Evolutionary conservation across 2,888 invertebrate genomes (phyloP), one percentile per base, ranked within the genome.

Genomic region (Leptogaster cylindrica): DNA sequence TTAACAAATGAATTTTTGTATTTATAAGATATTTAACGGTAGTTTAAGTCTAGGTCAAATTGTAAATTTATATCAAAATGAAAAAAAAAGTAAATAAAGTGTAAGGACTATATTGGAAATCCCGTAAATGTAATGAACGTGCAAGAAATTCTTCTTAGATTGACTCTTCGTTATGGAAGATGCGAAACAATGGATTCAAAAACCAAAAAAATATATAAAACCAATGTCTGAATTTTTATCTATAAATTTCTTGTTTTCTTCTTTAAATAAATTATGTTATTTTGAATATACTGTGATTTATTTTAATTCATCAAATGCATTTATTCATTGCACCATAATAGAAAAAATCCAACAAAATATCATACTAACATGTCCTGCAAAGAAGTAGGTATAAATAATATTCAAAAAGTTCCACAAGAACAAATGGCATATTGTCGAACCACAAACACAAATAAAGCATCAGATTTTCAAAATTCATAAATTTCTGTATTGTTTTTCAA

Each of bases 61-160:
- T 61, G 61, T 61, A 61, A 61, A 61, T 61, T 61, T 61, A 61
- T 61, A 61, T 61, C 61, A 61, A n/a, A n/a, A n/a, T n/a, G n/a
- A n/a, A n/a, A n/a, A n/a, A n/a, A n/a, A n/a, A n/a, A 44, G 44
- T 41, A 55, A 33, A 16, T 33, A 46, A 31, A 28, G 7, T 41
- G 23, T 44, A 61, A 41, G 41, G 25, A 27, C 27, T 44, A 61
- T 61, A 18, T 25, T 27, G 44, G 44, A 61, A 44, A 61, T 44
- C 10, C 27, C 16, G 28, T 44, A 27, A 61, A 6, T 41, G 44
- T 61, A 16, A 44, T 18, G 44, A 41, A 23, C 14, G n/a, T 4
- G 16, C 2, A 58, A 8, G 36, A 20, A 14, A 12, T 23, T 20
- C 31, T 55, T 39, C 39, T 36, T 23, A 31, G 1, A 5, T 16